Base-by-base conservation (phyloP, 2,888 invertebrate genomes). In the Rotaria macrura region DNA sequence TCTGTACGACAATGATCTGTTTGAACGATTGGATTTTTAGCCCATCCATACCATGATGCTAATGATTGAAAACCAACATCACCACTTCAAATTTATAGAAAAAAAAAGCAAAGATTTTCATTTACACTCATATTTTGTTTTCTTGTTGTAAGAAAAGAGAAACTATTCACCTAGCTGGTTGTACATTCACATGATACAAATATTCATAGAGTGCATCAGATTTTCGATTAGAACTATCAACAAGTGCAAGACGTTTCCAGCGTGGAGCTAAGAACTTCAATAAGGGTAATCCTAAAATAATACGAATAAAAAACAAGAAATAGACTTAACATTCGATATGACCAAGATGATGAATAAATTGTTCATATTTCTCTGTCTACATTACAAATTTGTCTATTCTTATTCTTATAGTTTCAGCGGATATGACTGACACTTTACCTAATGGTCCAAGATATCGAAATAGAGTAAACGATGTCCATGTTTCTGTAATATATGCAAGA, bases 111-210 rank as follows among this genome's bases (percentile, higher is more conserved):
- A 25, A 9, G 6, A 25, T 1, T 54, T 25, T 54, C 12, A 52
- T 52, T 52, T 52, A 20, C 17, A 17, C 2, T 20, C 20, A 10
- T 1, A 17, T 2, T 20, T 20, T 52, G n/a, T n/a, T n/a, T n/a
- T n/a, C n/a, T n/a, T n/a, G n/a, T 20, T 17, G 14, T 47, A 47
- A 52, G 4, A 9, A 20, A 52, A 52, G 23, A 52, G 6, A 52
- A 52, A 1, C 4, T 23, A n/a, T 9, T 20, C 38, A 74, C 74
- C 74, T 74, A 10, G 79, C 25, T 79, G 79, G 79, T 79, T 79
- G 79, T 38, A 95, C 94, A 91, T 98, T 98, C 90, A 96, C 96
- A 90, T 97, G 97, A 90, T 96, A 96, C 87, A 97, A 94, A 89
- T 97, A 97, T 89, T 96, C 95, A 3, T 95, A 94, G 89, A 97